Evolutionary conservation across 2,113 vertebrate genomes (phyloP).

Genomic region (Loxodonta africana): DNA sequence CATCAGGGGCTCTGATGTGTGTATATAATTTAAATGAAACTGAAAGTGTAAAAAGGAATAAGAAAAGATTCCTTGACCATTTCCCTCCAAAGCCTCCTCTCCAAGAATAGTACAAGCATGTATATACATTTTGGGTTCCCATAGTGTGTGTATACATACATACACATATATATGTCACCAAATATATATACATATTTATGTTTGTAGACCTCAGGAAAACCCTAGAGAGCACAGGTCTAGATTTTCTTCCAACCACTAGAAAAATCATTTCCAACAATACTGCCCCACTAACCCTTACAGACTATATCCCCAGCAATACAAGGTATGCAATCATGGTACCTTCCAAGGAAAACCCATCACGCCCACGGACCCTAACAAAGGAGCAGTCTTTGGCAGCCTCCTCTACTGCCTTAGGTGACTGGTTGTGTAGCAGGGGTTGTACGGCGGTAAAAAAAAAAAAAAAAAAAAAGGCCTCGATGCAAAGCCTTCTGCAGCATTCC

Average conservation of each 20-base stretch:
- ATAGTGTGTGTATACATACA: neutral
- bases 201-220: neutral
- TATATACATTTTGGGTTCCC: neutral
- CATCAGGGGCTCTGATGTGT: too few relatives aligned
- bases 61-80: neutral
- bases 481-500: neutral
- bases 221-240: neutral
- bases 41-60: neutral
- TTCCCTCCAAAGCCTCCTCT: neutral
- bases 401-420: neutral
- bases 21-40: conserved; percentile 5
- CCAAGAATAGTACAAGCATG: neutral
- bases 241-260: neutral
- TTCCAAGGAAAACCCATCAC: neutral
- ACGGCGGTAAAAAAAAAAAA: neutral
- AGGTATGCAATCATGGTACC: neutral
- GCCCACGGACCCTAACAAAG: neutral
- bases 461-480: neutral
- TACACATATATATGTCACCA: neutral
- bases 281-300: neutral
- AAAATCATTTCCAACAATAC: neutral
- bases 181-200: neutral
- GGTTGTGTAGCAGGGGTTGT: neutral
- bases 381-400: neutral
- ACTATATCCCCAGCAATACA: neutral